These are phyloP conservation scores for Pachydiplax longipennis DNA, from an alignment of 2,888 invertebrate genomes.

Conservation along the genomic window DNA sequence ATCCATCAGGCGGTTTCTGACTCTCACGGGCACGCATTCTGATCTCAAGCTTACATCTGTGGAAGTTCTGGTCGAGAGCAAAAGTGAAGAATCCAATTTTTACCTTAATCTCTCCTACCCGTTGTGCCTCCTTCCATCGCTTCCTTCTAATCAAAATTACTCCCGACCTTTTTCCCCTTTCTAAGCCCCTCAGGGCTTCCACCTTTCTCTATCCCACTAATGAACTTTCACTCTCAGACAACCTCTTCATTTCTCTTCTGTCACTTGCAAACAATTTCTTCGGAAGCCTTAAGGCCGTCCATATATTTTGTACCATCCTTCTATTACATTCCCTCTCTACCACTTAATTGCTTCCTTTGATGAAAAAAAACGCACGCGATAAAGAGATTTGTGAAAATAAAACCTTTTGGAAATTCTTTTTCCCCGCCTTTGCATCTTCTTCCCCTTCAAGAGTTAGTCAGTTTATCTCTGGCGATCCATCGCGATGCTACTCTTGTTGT, in stretches of 20 bases:
- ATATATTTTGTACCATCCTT: not conserved
- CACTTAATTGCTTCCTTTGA: not conserved
- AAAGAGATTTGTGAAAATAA: not conserved
- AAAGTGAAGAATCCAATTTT: not conserved
- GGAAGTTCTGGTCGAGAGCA: not conserved
- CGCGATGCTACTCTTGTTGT: not conserved
- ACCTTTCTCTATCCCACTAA: not conserved
- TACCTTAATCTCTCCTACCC: not conserved
- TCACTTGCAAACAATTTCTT: slow-evolving; percentile 44
- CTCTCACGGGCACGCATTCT: not conserved
- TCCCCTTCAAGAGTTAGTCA: not conserved
- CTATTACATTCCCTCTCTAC: not conserved
- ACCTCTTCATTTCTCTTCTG: not conserved
- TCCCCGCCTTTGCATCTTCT: not conserved
- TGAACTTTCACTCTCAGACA: slow-evolving; percentile 19
- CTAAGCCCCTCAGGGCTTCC: not conserved
- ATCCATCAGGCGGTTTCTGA: not conserved
- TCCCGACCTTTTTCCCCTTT: not conserved
- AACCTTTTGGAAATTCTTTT: not conserved
- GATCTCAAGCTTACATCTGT: not conserved
- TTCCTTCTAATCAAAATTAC: slow-evolving; percentile 1
- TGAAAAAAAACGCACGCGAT: not conserved
- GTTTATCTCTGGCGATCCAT: not conserved
- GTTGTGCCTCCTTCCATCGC: not conserved
- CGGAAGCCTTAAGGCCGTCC: slow-evolving; percentile 34